Evolutionary conservation across 2,113 vertebrate species (phyloP), one percentile per base, ranked within the genome.

Genomic region (Mastomys natalensis): DNA sequence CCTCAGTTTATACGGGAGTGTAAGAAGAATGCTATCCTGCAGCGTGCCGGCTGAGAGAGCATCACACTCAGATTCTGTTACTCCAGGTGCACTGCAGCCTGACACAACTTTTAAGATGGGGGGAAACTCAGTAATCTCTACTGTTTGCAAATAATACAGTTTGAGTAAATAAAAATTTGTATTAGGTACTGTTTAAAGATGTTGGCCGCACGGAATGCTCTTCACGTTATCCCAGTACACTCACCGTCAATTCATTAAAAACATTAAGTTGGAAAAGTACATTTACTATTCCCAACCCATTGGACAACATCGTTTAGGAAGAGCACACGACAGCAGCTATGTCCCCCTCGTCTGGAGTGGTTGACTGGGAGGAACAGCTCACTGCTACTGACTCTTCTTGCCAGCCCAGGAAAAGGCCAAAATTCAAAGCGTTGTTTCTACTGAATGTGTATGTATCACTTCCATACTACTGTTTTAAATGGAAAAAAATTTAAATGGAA

Each of bases 111-210:
- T 31, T 64, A 87, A 70, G 64, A 87, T 89, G 89, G 29, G 40
- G 40, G 19, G 7, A 34, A n/a, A 73, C 73, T 78, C 64, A 84
- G 29, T 53, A 81, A 76, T 37, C 68, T 87, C 76, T 55, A 29
- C 72, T 51, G 16, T 51, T 89, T 89, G 24, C 77, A 26, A 53
- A 3, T 58, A 53, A 60, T 37, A 91, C 51, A 87, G 53, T 53
- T 1, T 72, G 4, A 53, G 45, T 7, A 17, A 53, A 90, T 29
- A 85, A 7, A 89, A 62, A 43, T 40, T 64, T 64, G 77, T 29
- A 90, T 11, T 53, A 73, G 76, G 66, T 53, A 90, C 11, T 80
- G 68, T 70, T 74, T 86, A 37, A 93, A 95, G 51, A 45, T 31
- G n/a, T 68, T 90, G 22, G 62, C 60, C 16, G 34, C 58, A 45